These are phyloP conservation scores for Marisa cornuarietis DNA, from an alignment of 1,140 invertebrate species.

Conservation along the genomic window DNA sequence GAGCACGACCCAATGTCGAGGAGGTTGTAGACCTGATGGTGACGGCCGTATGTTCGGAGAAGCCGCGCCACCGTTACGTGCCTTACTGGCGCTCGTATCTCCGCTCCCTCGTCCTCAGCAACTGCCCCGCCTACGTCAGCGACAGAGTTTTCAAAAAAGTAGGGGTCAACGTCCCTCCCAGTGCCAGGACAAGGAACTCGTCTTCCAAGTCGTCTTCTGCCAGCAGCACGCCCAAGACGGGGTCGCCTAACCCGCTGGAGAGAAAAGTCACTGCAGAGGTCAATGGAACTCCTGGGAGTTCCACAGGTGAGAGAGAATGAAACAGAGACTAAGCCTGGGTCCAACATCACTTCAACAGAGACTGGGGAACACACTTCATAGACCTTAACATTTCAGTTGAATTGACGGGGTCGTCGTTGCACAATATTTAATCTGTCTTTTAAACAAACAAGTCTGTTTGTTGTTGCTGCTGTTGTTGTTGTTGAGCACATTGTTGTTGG, in stretches of 20 bases:
- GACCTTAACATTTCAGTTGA: not conserved
- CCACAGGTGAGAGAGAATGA: not conserved
- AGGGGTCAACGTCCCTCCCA: slow-evolving; percentile 19
- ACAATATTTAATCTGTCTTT: not conserved
- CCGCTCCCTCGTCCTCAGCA: slow-evolving; percentile 43
- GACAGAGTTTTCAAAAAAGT: slow-evolving; percentile 47
- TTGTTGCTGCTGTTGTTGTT: not conserved
- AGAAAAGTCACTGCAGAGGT: not conserved
- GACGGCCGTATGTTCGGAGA: slow-evolving; percentile 47
- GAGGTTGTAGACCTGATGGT: slow-evolving; percentile 56
- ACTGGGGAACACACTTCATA: no score
- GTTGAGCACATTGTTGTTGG: not conserved
- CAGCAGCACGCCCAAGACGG: slow-evolving; percentile 1
- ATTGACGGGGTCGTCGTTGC: no score
- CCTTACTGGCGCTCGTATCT: slow-evolving; percentile 49
- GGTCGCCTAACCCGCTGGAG: slow-evolving; percentile 5
- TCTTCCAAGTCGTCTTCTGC: slow-evolving; percentile 9
- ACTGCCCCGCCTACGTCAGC: slow-evolving; percentile 68
- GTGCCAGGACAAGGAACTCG: slow-evolving; percentile 15
- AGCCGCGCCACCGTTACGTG: slow-evolving; percentile 52
- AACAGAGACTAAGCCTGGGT: not conserved
- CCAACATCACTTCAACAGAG: no score
- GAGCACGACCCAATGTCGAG: slow-evolving; percentile 50
- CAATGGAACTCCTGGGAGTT: not conserved
- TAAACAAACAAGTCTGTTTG: not conserved